Evolutionary conservation across 2,113 vertebrate species (phyloP).

Genomic region (Cochlearius cochlearius): DNA sequence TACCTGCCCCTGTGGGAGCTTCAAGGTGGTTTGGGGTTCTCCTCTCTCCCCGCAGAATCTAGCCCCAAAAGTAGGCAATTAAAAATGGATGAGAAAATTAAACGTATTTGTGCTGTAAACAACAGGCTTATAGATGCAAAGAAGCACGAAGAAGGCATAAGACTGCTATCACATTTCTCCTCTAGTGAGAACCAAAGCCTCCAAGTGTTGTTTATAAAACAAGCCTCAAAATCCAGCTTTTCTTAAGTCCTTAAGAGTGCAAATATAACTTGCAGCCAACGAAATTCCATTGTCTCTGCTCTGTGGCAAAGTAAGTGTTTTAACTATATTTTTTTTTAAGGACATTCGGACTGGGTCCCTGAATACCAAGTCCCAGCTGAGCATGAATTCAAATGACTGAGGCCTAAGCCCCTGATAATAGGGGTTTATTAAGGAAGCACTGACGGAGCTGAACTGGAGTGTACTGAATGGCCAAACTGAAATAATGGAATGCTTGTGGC

Average conservation of each 20-base stretch:
- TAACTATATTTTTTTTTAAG: not conserved
- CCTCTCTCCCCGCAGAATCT: not conserved
- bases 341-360: not conserved
- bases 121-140: not conserved
- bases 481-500: constrained; percentile 63
- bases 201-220: constrained; percentile 53
- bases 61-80: not conserved
- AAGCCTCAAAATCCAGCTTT: constrained; percentile 37
- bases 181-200: not conserved
- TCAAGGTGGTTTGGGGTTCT: not conserved
- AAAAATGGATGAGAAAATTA: not conserved
- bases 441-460: constrained; percentile 7
- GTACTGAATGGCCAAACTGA: constrained; percentile 12
- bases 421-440: constrained; percentile 38
- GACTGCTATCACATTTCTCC: not conserved
- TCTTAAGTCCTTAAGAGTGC: constrained; percentile 4
- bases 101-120: not conserved
- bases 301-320: not conserved
- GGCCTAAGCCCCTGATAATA: constrained; percentile 47
- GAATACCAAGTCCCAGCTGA: constrained; percentile 15
- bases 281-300: not conserved
- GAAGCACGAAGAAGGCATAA: not conserved
- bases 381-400: constrained; percentile 28
- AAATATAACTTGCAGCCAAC: constrained; percentile 22
- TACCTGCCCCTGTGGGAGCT: not conserved